Evolutionary conservation across 1,140 invertebrate genomes (phyloP), one percentile per base, ranked within the genome.

Genomic region (Orius laevigatus): DNA sequence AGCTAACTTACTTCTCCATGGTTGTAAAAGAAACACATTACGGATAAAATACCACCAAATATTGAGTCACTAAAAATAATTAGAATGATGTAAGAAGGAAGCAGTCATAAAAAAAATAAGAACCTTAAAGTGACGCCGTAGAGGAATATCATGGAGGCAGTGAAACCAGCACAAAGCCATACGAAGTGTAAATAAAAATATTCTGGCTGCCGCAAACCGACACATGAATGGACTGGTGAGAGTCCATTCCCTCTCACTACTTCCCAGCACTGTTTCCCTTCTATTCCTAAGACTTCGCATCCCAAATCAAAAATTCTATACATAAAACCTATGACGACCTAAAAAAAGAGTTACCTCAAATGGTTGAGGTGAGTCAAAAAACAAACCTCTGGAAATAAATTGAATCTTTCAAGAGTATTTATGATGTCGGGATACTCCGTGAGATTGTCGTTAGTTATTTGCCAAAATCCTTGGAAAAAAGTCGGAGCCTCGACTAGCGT

Each of bases 321-420:
- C 14, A 70, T 60, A 38, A 63, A 61, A 18, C 73, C 75, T 31
- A 78, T 58, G 11, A 71, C 53, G 5, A 79, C 66, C 78, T 81
- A 25, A 25, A 25, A 25, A 4, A 25, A 25, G 8, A 25, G 8
- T 25, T 25, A 25, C 3, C 3, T 25, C n/a, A n/a, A n/a, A n/a
- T n/a, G n/a, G n/a, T n/a, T n/a, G n/a, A 25, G 3, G 25, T 25
- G 25, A 25, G 25, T 25, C 3, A 25, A 25, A 4, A 25, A 46
- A 43, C 50, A 16, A 33, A 90, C 81, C 73, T 91, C 86, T 41
- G 85, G 85, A 59, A 81, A 76, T 34, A 90, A 68, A 63, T 81
- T 88, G 57, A 89, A 90, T 50, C 84, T 67, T 58, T 81, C 78
- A 20, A 84, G 69, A 0, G 81, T 80, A 64, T 90, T 86, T 18